Evolutionary conservation across 2,797 vertebrate species (phyloP).

Genomic region (Schizopygopsis pylzovi): DNA sequence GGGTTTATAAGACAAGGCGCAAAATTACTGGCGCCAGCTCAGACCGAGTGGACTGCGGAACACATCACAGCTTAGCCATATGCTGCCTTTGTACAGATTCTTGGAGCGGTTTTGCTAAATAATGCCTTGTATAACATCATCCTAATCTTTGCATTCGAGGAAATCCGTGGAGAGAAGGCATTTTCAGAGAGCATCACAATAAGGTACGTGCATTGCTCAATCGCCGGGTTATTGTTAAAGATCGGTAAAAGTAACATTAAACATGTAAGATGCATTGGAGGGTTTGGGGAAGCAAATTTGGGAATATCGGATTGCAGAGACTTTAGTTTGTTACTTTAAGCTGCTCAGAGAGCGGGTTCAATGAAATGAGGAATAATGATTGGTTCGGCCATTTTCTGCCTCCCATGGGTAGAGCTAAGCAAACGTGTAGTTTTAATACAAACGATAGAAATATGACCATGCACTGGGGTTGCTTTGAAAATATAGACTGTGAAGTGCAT

Average conservation of each 20-base stretch:
- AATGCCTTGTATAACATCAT: background rate
- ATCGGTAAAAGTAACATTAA: background rate
- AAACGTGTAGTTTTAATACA: constrained; percentile 54
- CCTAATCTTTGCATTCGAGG: background rate
- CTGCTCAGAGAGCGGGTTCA: constrained; percentile 26
- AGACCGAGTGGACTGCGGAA: constrained; percentile 61
- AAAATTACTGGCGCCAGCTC: constrained; percentile 72
- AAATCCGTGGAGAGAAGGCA: constrained; percentile 64
- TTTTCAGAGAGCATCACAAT: constrained; percentile 61
- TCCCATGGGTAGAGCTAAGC: constrained; percentile 26
- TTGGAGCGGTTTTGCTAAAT: background rate
- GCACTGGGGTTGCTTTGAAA: fast-evolving
- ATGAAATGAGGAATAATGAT: constrained; percentile 46
- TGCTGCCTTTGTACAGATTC: constrained; percentile 6
- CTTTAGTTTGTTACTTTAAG: background rate
- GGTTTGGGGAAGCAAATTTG: background rate
- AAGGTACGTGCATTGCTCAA: constrained; percentile 66
- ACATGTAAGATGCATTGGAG: background rate
- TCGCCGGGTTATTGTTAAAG: background rate
- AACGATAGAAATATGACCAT: constrained; percentile 6
- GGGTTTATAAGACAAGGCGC: constrained; percentile 70
- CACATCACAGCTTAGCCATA: constrained; percentile 32
- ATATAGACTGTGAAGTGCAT: background rate
- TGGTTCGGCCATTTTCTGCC: constrained; percentile 64
- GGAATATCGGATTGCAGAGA: background rate